Evolutionary conservation across 1,140 invertebrate genomes (phyloP).

Genomic region (Drosophila truncata): DNA sequence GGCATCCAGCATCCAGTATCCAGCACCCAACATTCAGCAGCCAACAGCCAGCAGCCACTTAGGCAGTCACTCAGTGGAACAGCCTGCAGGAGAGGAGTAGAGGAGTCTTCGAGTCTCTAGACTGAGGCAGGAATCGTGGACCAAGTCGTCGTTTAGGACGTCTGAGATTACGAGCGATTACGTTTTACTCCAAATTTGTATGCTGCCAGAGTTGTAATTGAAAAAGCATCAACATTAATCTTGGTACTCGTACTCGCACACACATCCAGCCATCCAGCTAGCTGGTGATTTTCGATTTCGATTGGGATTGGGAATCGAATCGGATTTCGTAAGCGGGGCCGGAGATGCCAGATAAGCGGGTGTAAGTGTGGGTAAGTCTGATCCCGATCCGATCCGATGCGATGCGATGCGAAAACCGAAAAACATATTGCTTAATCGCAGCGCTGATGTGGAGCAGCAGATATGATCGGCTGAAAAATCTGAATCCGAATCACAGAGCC

Average conservation of each 20-base stretch:
- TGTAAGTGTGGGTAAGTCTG: conserved; percentile 66
- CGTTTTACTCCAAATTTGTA: conserved; percentile 85
- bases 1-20: conserved; percentile 61
- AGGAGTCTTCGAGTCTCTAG: conserved; percentile 12
- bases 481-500: conserved; percentile 25
- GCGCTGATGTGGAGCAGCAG: conserved; percentile 62
- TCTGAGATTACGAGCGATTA: conserved; percentile 84
- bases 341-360: conserved; percentile 59
- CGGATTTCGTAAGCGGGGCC: conserved; percentile 49
- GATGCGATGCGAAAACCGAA: conserved; percentile 28
- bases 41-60: conserved; percentile 73
- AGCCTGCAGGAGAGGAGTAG: conserved; percentile 16
- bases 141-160: conserved; percentile 78
- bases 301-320: conserved; percentile 54
- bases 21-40: conserved; percentile 23
- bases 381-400: conserved; percentile 13
- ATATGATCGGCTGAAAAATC: conserved; percentile 34
- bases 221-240: conserved; percentile 85
- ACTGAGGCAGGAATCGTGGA: conserved; percentile 48
- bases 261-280: conserved; percentile 51
- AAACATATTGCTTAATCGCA: conserved; percentile 77
- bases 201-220: conserved; percentile 84
- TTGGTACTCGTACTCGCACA: conserved; percentile 72
- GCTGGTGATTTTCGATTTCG: conserved; percentile 50
- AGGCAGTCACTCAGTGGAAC: conserved; percentile 73